These are phyloP conservation scores for Micrastur ruficollis DNA, from an alignment of 2,797 vertebrate genomes.

Conservation along the genomic window DNA sequence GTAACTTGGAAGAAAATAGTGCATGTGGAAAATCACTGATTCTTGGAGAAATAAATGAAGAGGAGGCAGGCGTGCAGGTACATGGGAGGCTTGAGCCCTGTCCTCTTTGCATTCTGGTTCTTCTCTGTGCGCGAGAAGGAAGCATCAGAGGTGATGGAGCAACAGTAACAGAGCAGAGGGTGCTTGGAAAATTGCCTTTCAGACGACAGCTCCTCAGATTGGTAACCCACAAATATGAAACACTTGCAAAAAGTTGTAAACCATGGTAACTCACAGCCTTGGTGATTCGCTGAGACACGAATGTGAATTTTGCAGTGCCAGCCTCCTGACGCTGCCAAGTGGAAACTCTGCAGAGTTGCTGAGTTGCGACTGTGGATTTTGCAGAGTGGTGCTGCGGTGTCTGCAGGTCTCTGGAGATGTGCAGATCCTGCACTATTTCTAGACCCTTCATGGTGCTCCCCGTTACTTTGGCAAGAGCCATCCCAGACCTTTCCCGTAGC, in stretches of 20 bases:
- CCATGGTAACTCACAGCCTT: background rate
- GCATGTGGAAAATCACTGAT: background rate
- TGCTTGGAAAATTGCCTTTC: background rate
- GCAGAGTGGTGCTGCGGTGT: accelerated
- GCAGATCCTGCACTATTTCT: background rate
- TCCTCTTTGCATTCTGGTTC: background rate
- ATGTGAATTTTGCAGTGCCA: background rate
- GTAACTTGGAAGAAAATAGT: background rate
- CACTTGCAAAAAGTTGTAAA: background rate
- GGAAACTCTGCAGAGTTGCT: background rate
- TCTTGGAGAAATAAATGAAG: background rate
- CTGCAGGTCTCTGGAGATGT: background rate
- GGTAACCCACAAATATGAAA: background rate
- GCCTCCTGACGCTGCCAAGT: background rate
- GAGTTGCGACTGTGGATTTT: background rate
- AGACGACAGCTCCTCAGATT: background rate
- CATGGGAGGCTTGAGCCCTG: background rate
- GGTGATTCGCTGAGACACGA: background rate
- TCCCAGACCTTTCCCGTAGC: background rate
- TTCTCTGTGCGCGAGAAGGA: background rate
- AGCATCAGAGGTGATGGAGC: background rate
- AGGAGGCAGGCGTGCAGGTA: background rate
- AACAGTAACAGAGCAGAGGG: background rate
- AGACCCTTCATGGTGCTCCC: background rate
- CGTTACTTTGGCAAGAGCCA: background rate